These are phyloP conservation scores for Platichthys stellatus DNA, from an alignment of 2,113 vertebrate genomes.

Conservation along the genomic window DNA sequence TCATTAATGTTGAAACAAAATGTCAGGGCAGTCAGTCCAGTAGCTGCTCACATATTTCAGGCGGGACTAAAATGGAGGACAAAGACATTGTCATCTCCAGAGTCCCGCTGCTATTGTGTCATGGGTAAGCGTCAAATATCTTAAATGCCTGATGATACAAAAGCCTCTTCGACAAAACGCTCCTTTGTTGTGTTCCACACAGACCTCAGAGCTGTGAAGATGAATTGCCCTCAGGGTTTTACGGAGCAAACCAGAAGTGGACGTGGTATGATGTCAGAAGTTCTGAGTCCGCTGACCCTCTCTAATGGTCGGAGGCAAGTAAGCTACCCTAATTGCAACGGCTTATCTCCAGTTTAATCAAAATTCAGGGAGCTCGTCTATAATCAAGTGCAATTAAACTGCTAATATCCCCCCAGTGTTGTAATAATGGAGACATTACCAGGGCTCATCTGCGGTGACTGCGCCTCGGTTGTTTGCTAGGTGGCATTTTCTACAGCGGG, in stretches of 20 bases:
- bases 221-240: slow-evolving; percentile 16
- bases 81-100: neutral
- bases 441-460: slow-evolving; percentile 70
- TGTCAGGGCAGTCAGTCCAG: neutral
- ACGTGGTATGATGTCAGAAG: slow-evolving; percentile 26
- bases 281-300: slow-evolving; percentile 56
- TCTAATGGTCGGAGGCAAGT: slow-evolving; percentile 44
- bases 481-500: slow-evolving; percentile 59
- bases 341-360: slow-evolving; percentile 71
- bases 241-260: slow-evolving; percentile 1
- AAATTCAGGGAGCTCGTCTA: slow-evolving; percentile 68
- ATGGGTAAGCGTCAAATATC: neutral
- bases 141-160: neutral
- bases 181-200: slow-evolving; percentile 8
- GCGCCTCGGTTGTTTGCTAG: slow-evolving; percentile 57
- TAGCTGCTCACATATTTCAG: neutral
- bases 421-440: slow-evolving; percentile 79
- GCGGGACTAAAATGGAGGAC: neutral
- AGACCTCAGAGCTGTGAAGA: slow-evolving; percentile 8
- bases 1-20: slow-evolving; percentile 1
- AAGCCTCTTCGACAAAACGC: slow-evolving; percentile 5
- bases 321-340: slow-evolving; percentile 41
- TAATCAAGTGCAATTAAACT: slow-evolving; percentile 80
- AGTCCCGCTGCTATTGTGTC: neutral
- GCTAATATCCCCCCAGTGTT: slow-evolving; percentile 78